Conservation (phyloP, 1,140 invertebrate species). For the Drosophila kanapiae region DNA sequence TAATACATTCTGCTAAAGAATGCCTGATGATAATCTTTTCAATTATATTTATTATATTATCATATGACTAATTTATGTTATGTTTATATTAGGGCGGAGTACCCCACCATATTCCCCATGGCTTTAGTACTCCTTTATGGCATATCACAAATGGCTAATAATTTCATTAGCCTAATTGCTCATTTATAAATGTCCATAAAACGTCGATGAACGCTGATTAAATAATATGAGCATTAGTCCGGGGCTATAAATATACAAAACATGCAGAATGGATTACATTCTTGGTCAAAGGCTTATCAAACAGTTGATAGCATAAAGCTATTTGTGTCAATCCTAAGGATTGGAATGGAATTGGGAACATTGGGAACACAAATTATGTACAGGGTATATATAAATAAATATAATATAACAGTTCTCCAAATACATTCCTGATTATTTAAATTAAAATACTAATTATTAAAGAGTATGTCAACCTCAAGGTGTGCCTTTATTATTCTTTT, state of each 20-base stretch:
- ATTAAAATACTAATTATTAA: too few species aligned
- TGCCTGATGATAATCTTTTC: background rate
- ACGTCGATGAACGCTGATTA: conserved; percentile 42
- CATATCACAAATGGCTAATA: conserved; percentile 52
- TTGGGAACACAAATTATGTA: background rate
- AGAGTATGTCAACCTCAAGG: background rate
- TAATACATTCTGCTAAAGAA: too few species aligned
- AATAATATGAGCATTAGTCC: conserved; percentile 32
- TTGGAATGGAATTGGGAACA: background rate
- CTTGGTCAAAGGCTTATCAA: background rate
- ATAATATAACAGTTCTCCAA: background rate
- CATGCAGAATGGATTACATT: conserved; percentile 11
- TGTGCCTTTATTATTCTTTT: background rate
- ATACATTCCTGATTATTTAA: too few species aligned
- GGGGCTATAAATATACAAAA: conserved; percentile 15
- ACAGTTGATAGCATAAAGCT: background rate
- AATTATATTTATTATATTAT: background rate
- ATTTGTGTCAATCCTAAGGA: conserved; percentile 8
- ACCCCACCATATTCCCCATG: conserved; percentile 4
- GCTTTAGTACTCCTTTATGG: conserved; percentile 55
- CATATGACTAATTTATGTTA: background rate
- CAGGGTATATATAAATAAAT: background rate
- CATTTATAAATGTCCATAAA: conserved; percentile 41
- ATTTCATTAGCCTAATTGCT: conserved; percentile 67
- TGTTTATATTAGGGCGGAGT: background rate